These are phyloP conservation scores for Campylomormyrus numenius DNA, from an alignment of 2,113 vertebrate genomes.

Conservation along the genomic window DNA sequence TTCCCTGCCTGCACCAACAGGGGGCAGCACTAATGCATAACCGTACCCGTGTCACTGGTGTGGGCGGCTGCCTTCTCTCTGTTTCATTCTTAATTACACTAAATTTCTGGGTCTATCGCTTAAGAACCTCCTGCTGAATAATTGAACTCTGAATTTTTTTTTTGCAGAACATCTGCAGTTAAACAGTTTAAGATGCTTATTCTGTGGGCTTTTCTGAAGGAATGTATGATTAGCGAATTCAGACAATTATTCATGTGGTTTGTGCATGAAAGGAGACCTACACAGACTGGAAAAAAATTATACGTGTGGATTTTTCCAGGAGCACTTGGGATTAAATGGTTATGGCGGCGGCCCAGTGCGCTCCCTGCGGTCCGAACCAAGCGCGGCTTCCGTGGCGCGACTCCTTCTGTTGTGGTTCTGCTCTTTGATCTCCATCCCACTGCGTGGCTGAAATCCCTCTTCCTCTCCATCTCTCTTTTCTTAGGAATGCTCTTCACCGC, in stretches of 20 bases:
- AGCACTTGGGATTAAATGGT: neutral
- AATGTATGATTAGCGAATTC: conserved; percentile 16
- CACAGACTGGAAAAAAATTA: conserved; percentile 3
- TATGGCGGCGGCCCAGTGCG: neutral
- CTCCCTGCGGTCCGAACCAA: neutral
- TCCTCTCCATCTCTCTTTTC: neutral
- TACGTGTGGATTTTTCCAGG: conserved; percentile 10
- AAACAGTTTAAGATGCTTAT: conserved; percentile 11
- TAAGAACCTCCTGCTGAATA: neutral
- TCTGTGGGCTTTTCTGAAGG: neutral
- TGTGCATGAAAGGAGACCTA: neutral
- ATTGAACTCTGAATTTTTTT: conserved; percentile 16
- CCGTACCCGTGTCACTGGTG: neutral
- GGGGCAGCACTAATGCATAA: neutral
- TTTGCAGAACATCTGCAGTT: neutral
- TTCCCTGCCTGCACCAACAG: neutral
- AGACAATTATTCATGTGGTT: conserved; percentile 8
- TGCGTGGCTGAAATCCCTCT: neutral
- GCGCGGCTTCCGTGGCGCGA: neutral
- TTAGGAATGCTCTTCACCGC: conserved; percentile 93
- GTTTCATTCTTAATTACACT: conserved; percentile 9
- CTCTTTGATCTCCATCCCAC: neutral
- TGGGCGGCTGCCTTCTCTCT: neutral
- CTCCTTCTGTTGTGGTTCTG: neutral
- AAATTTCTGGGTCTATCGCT: conserved; percentile 9